phyloP scores from a whole-genome alignment of 1,140 invertebrate species.

The Ceratina japonica region DNA sequence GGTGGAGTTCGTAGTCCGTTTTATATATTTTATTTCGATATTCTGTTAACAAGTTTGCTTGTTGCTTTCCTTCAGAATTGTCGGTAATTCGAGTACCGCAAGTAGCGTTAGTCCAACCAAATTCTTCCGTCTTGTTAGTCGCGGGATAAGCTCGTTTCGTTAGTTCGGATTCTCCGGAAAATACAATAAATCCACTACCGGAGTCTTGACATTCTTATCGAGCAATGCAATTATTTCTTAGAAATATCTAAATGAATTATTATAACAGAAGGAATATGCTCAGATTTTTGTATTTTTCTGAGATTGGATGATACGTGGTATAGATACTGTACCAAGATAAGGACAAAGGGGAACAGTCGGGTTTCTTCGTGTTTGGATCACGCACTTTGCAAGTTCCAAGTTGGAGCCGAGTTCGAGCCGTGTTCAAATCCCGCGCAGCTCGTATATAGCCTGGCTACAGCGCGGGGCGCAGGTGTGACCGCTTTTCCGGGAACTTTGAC shows the following conservation, averaged over 20 bases:
- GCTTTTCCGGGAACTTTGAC: conserved; percentile 67
- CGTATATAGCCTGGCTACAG: conserved; percentile 33
- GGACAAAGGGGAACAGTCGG: neutral
- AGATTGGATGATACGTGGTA: too few relatives aligned
- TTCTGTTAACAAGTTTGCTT: neutral
- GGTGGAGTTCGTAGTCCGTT: too few relatives aligned
- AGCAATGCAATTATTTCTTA: neutral
- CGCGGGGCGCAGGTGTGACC: conserved; percentile 53
- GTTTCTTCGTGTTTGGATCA: conserved; percentile 59
- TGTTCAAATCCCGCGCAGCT: conserved; percentile 33
- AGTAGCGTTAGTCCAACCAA: neutral
- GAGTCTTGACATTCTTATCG: conserved; percentile 5
- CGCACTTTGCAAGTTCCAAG: conserved; percentile 65
- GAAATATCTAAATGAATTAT: too few relatives aligned
- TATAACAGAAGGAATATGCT: too few relatives aligned
- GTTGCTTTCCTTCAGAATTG: neutral
- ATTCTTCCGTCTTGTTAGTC: conserved; percentile 16
- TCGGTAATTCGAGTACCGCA: too few relatives aligned
- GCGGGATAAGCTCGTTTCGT: neutral
- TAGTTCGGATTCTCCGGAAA: neutral
- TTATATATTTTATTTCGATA: too few relatives aligned
- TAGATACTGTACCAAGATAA: neutral
- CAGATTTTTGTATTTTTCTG: too few relatives aligned
- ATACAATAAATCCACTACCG: neutral
- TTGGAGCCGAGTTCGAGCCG: conserved; percentile 56